These are phyloP conservation scores for Eupithecia subumbrata DNA, from an alignment of 2,888 invertebrate species.

Conservation along the genomic window DNA sequence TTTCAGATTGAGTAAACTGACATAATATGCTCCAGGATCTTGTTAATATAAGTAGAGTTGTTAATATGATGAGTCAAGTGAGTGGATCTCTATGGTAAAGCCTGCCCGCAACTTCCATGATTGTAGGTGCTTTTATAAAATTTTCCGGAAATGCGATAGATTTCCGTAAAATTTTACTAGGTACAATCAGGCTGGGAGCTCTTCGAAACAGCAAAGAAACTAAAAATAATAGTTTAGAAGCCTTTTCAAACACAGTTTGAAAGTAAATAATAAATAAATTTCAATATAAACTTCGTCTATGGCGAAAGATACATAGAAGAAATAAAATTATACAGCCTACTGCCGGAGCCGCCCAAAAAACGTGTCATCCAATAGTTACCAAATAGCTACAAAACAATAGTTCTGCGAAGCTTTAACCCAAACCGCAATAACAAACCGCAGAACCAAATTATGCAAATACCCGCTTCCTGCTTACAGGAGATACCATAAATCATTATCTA, in stretches of 20 bases:
- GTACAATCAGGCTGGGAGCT: no score
- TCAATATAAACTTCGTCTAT: no score
- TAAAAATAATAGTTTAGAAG: no score
- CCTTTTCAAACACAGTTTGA: no score
- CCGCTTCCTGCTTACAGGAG: slow-evolving; percentile 65
- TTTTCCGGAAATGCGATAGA: no score
- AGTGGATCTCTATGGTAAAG: no score
- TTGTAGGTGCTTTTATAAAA: neutral
- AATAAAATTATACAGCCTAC: neutral
- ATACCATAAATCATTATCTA: slow-evolving; percentile 83
- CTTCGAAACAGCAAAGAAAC: no score
- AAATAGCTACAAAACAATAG: slow-evolving; percentile 25
- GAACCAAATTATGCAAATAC: slow-evolving; percentile 77
- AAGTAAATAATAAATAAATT: no score
- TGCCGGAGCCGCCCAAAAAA: neutral
- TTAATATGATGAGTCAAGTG: no score
- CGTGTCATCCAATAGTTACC: slow-evolving; percentile 14
- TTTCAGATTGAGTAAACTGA: neutral
- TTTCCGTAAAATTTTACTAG: no score
- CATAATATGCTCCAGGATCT: neutral
- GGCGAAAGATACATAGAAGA: no score
- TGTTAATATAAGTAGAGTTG: neutral
- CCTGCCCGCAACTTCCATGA: neutral
- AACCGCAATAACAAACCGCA: slow-evolving; percentile 51
- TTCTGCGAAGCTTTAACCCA: slow-evolving; percentile 45